A percentile compares a stretch with the other conserved stretches of the same genome.
Evolutionary conservation across 2,113 vertebrate species (phyloP).

Genomic region (Centropus bengalensis): DNA sequence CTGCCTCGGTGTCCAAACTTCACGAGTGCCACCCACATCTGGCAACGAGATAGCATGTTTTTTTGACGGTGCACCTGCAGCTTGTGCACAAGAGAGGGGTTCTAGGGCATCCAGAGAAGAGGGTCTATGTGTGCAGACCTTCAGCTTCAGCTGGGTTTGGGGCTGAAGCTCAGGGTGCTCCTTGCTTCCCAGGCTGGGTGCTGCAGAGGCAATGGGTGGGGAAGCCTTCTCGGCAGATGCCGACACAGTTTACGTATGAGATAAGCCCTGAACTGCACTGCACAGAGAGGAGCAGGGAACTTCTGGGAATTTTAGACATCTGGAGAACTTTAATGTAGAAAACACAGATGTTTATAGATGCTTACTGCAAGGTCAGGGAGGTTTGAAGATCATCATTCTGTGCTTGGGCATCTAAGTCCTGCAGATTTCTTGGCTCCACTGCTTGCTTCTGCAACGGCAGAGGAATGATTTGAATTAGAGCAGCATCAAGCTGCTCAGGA

Average conservation of each 20-base stretch:
- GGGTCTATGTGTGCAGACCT: background rate
- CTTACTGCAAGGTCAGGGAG: slow-evolving; percentile 15
- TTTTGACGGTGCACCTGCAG: background rate
- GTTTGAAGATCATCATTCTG: background rate
- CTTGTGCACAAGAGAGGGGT: background rate
- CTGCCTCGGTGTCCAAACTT: fast-evolving
- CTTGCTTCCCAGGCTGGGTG: background rate
- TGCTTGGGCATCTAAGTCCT: slow-evolving; percentile 17
- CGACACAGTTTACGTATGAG: fast-evolving
- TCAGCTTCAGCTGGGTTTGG: background rate
- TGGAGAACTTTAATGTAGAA: slow-evolving; percentile 31
- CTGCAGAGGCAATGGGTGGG: background rate
- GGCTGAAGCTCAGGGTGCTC: background rate
- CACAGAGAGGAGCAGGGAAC: background rate
- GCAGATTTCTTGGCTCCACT: slow-evolving; percentile 28
- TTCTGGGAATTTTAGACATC: slow-evolving; percentile 34
- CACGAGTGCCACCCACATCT: background rate
- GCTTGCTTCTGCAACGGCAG: background rate
- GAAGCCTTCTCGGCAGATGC: background rate
- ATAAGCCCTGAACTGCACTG: background rate
- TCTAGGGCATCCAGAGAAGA: background rate
- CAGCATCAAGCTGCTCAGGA: background rate
- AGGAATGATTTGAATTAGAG: background rate
- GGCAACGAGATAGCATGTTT: fast-evolving
- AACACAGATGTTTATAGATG: slow-evolving; percentile 31